Conservation (phyloP, 2,113 vertebrate species). For the Nesogale talazaci region DNA sequence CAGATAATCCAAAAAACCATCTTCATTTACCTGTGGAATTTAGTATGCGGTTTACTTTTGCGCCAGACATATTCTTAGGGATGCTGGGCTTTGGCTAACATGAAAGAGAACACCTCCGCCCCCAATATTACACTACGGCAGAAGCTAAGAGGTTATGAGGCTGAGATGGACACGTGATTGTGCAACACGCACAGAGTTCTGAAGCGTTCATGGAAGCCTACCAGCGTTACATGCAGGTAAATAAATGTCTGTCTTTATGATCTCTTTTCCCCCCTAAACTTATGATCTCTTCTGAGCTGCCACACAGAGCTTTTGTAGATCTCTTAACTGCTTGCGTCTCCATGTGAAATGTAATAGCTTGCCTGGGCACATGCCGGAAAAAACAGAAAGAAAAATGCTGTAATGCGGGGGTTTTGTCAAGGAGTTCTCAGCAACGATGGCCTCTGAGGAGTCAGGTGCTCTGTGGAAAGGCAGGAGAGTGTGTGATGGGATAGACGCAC, state of each 20-base stretch:
- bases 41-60: neutral
- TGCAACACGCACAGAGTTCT: neutral
- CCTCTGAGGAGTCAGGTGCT: neutral
- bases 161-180: neutral
- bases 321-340: neutral
- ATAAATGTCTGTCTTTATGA: neutral
- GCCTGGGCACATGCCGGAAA: neutral
- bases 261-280: neutral
- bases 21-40: constrained; percentile 54
- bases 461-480: neutral
- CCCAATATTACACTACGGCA: neutral
- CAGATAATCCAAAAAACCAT: constrained; percentile 7
- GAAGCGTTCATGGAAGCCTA: neutral
- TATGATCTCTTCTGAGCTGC: neutral
- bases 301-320: neutral
- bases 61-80: neutral
- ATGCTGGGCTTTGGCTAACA: neutral
- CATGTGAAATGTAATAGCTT: neutral
- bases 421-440: constrained; percentile 23
- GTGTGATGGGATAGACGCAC: neutral
- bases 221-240: neutral
- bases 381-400: constrained; percentile 34
- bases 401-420: constrained; percentile 21
- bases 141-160: neutral
- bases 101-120: neutral